Percentiles rank a stretch among this genome's conserved stretches.
phyloP scores from a whole-genome alignment of 2,797 vertebrate species.

The Knipowitschia caucasica region DNA sequence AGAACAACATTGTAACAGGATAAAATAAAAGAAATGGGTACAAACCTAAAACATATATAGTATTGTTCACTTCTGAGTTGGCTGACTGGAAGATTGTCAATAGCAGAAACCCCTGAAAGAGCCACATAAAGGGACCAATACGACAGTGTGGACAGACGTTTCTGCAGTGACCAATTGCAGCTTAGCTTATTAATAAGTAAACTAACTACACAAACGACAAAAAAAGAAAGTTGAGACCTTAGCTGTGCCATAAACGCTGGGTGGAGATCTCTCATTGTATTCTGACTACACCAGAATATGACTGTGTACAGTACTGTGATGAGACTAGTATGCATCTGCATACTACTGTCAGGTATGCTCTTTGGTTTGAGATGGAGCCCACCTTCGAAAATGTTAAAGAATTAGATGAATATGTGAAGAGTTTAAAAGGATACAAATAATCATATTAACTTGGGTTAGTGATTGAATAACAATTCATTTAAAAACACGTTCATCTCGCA shows the following conservation, averaged over 20 bases:
- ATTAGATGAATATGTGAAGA: background rate
- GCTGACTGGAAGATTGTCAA: conserved; percentile 65
- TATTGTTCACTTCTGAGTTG: conserved; percentile 23
- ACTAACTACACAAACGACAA: conserved; percentile 19
- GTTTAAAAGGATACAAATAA: background rate
- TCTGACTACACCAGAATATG: conserved; percentile 15
- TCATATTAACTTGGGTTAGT: background rate
- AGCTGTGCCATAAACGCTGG: conserved; percentile 31
- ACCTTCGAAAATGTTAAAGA: background rate
- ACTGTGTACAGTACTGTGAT: conserved; percentile 10
- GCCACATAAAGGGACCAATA: conserved; percentile 14
- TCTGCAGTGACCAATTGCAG: conserved; percentile 9
- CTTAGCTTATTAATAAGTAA: background rate
- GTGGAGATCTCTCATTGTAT: conserved; percentile 24
- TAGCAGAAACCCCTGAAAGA: conserved; percentile 44
- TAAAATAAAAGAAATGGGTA: conserved; percentile 17
- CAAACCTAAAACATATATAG: conserved; percentile 5
- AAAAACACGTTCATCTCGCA: background rate
- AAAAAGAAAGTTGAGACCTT: conserved; percentile 43
- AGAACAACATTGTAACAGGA: conserved; percentile 37
- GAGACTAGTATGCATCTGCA: background rate
- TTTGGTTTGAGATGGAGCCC: conserved; percentile 33
- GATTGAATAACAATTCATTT: background rate
- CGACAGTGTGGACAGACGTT: background rate
- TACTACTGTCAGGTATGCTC: conserved; percentile 17